Conservation (phyloP, 1,140 invertebrate genomes). For the Drosophila hydei region DNA sequence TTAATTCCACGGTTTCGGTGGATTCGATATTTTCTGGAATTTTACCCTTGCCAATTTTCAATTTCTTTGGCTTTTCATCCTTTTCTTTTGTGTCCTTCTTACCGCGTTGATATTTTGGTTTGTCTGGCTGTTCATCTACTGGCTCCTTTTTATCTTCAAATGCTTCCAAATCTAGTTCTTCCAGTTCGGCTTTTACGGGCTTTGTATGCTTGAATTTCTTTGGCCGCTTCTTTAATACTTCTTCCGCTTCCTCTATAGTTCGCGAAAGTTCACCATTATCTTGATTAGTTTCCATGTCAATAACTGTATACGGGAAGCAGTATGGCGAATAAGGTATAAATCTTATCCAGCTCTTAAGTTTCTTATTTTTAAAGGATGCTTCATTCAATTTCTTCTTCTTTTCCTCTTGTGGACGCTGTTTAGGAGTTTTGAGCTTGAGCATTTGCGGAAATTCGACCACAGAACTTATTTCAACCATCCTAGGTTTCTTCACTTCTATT, state of each 20-base stretch:
- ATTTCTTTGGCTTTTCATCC: conserved; percentile 48
- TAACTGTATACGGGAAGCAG: conserved; percentile 61
- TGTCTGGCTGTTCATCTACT: conserved; percentile 40
- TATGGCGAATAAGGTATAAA: conserved; percentile 76
- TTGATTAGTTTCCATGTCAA: conserved; percentile 57
- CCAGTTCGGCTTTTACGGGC: conserved; percentile 54
- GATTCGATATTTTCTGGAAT: conserved; percentile 56
- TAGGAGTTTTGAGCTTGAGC: conserved; percentile 78
- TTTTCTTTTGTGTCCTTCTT: conserved; percentile 56
- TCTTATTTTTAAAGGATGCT: conserved; percentile 69
- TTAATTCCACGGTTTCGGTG: conserved; percentile 85
- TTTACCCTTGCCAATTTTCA: conserved; percentile 74
- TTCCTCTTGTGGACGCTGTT: conserved; percentile 81
- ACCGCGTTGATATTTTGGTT: conserved; percentile 65
- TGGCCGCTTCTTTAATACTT: conserved; percentile 61
- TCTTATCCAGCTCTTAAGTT: conserved; percentile 77
- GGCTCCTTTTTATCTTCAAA: conserved; percentile 49
- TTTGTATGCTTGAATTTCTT: conserved; percentile 68
- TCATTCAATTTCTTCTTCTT: conserved; percentile 83
- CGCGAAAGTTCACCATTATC: conserved; percentile 75
- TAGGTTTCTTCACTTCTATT: conserved; percentile 64
- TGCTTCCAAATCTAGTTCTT: conserved; percentile 52
- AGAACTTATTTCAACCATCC: conserved; percentile 72
- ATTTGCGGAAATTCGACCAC: conserved; percentile 76
- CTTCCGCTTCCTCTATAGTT: conserved; percentile 75